Percentiles rank a stretch among this genome's conserved stretches.
phyloP scores from a whole-genome alignment of 2,797 vertebrate genomes.

The Crax fasciolata region DNA sequence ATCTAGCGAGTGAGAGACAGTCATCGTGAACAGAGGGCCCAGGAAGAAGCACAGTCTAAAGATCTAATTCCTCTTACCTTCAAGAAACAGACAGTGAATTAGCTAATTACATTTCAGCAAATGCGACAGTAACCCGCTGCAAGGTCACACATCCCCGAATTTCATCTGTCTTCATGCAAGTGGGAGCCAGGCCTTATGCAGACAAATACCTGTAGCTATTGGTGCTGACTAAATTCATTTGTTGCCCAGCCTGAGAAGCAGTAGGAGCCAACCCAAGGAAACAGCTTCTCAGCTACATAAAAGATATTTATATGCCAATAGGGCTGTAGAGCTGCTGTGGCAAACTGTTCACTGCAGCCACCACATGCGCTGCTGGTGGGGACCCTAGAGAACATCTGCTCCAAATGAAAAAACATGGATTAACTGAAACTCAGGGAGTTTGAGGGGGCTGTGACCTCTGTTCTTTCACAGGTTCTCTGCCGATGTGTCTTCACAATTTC shows the following conservation, averaged over 20 bases:
- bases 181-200: not conserved
- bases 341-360: not conserved
- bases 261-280: not conserved
- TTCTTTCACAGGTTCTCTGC: not conserved
- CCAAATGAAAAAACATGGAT: not conserved
- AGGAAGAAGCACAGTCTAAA: not conserved
- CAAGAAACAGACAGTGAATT: not conserved
- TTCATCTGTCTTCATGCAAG: not conserved
- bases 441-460: not conserved
- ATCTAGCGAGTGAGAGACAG: not conserved
- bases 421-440: not conserved
- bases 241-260: not conserved
- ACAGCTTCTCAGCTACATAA: not conserved
- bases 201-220: not conserved
- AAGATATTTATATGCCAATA: not conserved
- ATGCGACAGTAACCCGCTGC: fast-evolving
- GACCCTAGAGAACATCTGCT: not conserved
- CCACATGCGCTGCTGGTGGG: not conserved
- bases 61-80: not conserved
- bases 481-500: not conserved
- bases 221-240: not conserved
- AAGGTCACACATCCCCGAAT: not conserved
- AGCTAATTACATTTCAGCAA: not conserved
- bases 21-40: not conserved
- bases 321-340: not conserved